These are phyloP conservation scores for Galeopsomyia nigrocyanea DNA, from an alignment of 2,888 invertebrate species.

Conservation along the genomic window DNA sequence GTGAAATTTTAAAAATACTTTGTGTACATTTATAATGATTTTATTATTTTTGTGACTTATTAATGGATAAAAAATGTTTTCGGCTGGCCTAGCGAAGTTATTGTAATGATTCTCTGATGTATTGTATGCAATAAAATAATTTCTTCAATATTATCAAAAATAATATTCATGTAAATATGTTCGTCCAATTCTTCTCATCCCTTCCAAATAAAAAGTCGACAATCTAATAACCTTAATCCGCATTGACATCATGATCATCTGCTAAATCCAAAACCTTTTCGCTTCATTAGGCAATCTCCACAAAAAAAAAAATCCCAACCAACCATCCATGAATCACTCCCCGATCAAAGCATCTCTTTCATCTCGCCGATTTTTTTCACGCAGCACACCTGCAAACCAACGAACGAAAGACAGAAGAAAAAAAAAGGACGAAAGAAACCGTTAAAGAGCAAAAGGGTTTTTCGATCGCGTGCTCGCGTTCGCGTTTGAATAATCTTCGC, in stretches of 20 bases:
- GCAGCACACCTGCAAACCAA: neutral
- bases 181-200: neutral
- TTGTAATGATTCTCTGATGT: no score
- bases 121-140: no score
- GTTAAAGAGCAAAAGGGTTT: constrained; percentile 7
- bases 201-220: neutral
- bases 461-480: neutral
- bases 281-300: neutral
- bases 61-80: no score
- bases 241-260: no score
- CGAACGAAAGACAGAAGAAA: no score
- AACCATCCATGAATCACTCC: constrained; percentile 28
- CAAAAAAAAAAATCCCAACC: neutral
- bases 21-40: no score
- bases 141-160: neutral
- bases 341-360: constrained; percentile 12
- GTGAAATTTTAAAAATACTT: no score
- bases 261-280: neutral
- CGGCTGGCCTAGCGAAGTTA: no score
- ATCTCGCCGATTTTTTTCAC: constrained; percentile 15
- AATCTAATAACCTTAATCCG: no score
- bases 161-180: neutral
- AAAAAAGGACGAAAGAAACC: neutral
- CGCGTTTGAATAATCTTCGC: constrained; percentile 9
- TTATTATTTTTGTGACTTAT: no score